These are phyloP conservation scores for Acanthornis magna DNA, from an alignment of 2,797 vertebrate species.

Conservation along the genomic window DNA sequence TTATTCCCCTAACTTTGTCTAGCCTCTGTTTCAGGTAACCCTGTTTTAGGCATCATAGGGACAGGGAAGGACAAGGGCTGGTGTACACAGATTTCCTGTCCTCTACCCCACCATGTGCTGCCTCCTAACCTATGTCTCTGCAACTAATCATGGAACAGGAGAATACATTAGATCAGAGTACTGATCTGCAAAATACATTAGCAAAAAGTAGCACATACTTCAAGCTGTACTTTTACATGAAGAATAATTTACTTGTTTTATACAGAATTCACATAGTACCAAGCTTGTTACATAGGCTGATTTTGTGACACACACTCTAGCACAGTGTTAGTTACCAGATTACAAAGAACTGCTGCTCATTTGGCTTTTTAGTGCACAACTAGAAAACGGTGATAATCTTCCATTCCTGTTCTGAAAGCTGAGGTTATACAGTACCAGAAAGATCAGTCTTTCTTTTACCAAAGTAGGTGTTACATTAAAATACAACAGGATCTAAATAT, in stretches of 20 bases:
- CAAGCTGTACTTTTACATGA: background rate
- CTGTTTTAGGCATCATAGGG: background rate
- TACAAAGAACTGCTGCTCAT: background rate
- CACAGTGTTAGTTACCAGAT: background rate
- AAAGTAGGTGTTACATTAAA: background rate
- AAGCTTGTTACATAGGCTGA: background rate
- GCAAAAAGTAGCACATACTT: background rate
- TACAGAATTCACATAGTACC: background rate
- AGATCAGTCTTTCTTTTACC: background rate
- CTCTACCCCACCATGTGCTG: background rate
- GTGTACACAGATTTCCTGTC: background rate
- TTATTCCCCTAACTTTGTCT: too few relatives aligned
- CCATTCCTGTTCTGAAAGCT: background rate
- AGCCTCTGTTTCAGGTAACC: too few relatives aligned
- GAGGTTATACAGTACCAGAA: background rate
- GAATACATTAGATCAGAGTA: background rate
- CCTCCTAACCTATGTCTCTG: background rate
- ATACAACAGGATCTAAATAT: background rate
- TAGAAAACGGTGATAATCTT: background rate
- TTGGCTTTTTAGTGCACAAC: background rate
- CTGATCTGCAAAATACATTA: background rate
- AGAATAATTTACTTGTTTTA: background rate
- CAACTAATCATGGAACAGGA: background rate
- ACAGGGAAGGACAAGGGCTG: background rate
- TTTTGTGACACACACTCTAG: background rate